phyloP scores from a whole-genome alignment of 2,797 vertebrate species.

The Rhynchotus rufescens region DNA sequence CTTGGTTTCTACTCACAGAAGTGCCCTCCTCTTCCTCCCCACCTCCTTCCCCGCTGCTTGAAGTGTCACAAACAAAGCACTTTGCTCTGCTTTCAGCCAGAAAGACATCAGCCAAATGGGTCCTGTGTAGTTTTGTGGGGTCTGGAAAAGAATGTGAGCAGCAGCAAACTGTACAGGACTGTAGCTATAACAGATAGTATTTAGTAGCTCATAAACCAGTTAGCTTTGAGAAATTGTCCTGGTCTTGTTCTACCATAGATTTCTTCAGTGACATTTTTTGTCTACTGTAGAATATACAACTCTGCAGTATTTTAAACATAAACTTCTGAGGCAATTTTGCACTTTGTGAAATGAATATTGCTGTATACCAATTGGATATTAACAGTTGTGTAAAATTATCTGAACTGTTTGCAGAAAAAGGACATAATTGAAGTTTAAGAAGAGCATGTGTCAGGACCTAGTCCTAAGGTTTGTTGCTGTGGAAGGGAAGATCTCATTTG shows the following conservation, averaged over 20 bases:
- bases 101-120: background rate
- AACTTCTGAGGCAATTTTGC: background rate
- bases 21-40: background rate
- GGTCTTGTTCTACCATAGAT: background rate
- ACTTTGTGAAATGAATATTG: background rate
- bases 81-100: background rate
- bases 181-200: background rate
- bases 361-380: background rate
- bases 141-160: background rate
- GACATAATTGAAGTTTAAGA: slow-evolving; percentile 15
- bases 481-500: background rate
- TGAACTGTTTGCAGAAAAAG: slow-evolving; percentile 24
- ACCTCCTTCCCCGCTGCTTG: background rate
- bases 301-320: background rate
- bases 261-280: background rate
- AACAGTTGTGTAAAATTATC: slow-evolving; percentile 17
- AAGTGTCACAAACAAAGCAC: background rate
- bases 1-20: slow-evolving; percentile 10
- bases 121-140: background rate
- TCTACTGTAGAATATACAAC: background rate
- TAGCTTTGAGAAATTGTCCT: slow-evolving; percentile 4
- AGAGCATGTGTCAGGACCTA: background rate
- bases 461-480: background rate
- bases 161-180: background rate
- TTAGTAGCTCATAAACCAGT: background rate